Percentiles rank a stretch among this genome's conserved stretches.
Conservation (phyloP, 1,140 invertebrate species). For the Philopotamus ludificatus region DNA sequence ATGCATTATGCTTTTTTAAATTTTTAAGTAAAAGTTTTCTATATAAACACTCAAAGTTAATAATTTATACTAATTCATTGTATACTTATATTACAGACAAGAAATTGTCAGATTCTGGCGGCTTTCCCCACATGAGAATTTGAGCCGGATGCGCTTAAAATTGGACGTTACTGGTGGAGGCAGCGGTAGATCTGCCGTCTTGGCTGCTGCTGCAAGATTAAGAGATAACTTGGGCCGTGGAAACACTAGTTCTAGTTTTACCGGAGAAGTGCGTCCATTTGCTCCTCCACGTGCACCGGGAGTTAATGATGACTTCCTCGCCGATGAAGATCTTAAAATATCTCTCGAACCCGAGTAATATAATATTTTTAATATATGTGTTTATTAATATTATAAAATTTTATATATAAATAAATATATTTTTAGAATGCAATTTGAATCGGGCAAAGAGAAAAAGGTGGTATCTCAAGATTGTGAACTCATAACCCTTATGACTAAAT, state of each 20-base stretch:
- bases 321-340: slow-evolving; percentile 44
- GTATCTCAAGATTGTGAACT: slow-evolving; percentile 65
- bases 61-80: background rate
- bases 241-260: no score
- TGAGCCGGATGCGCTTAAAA: slow-evolving; percentile 64
- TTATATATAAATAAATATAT: no score
- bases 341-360: slow-evolving; percentile 43
- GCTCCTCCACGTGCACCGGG: slow-evolving; percentile 19
- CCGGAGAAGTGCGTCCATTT: no score
- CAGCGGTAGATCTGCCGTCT: slow-evolving; percentile 53
- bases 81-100: slow-evolving; percentile 42
- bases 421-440: slow-evolving; percentile 36
- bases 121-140: slow-evolving; percentile 65
- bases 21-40: background rate
- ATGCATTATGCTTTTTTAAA: background rate
- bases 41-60: background rate
- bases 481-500: slow-evolving; percentile 62
- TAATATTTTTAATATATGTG: no score
- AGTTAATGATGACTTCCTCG: slow-evolving; percentile 41
- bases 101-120: slow-evolving; percentile 55
- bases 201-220: slow-evolving; percentile 63
- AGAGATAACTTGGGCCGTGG: slow-evolving; percentile 56
- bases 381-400: slow-evolving; percentile 6
- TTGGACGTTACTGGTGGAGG: slow-evolving; percentile 58
- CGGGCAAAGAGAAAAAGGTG: slow-evolving; percentile 57